phyloP scores from a whole-genome alignment of 2,888 invertebrate genomes.

The Perizoma flavofasciatum region DNA sequence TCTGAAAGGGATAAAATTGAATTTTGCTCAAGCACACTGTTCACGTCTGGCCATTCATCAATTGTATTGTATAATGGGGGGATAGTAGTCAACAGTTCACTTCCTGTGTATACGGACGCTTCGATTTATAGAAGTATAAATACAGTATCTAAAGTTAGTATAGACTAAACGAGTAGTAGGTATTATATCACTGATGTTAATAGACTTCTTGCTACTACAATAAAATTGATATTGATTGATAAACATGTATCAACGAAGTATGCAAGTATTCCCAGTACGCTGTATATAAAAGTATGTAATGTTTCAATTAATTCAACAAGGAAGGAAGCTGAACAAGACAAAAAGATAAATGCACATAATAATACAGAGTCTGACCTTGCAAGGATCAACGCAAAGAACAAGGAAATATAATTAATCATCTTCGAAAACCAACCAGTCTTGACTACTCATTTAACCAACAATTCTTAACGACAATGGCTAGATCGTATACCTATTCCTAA shows the following conservation, averaged over 20 bases:
- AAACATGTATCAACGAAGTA: conserved; percentile 13
- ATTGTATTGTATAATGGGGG: conserved; percentile 72
- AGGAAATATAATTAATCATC: conserved; percentile 31
- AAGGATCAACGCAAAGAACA: conserved; percentile 26
- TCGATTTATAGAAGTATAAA: conserved; percentile 40
- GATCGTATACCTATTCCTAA: conserved; percentile 34
- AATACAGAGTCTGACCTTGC: conserved; percentile 38
- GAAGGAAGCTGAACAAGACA: conserved; percentile 36
- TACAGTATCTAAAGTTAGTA: conserved; percentile 9
- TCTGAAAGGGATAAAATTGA: conserved; percentile 77
- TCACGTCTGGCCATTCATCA: conserved; percentile 75
- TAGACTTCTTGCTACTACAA: conserved; percentile 41
- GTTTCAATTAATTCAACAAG: conserved; percentile 27
- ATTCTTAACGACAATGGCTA: conserved; percentile 29
- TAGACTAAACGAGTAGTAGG: not conserved
- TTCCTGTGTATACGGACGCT: conserved; percentile 58
- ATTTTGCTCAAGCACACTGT: conserved; percentile 74
- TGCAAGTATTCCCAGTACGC: conserved; percentile 4
- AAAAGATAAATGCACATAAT: conserved; percentile 33
- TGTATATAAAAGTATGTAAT: conserved; percentile 1
- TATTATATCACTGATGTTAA: conserved; percentile 36
- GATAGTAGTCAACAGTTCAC: conserved; percentile 71
- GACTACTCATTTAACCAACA: too few relatives aligned
- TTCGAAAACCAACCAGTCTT: conserved; percentile 19
- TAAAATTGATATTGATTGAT: conserved; percentile 27